phyloP scores from a whole-genome alignment of 2,888 invertebrate species.

The Limenitis arthemis region DNA sequence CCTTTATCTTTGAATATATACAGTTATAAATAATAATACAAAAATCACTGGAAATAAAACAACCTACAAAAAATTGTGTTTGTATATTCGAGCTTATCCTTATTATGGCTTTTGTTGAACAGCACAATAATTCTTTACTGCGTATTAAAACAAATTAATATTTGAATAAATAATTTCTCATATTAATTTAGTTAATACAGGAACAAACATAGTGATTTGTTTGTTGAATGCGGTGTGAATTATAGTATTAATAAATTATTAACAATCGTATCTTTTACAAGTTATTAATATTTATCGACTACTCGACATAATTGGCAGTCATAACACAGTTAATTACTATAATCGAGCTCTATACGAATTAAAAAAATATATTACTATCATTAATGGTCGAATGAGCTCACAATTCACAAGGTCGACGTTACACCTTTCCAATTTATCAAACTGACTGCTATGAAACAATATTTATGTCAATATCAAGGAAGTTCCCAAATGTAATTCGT shows the following conservation, averaged over 20 bases:
- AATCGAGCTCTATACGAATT: slow-evolving; percentile 22
- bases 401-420: slow-evolving; percentile 23
- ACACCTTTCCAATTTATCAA: slow-evolving; percentile 22
- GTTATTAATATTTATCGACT: slow-evolving; percentile 10
- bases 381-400: slow-evolving; percentile 22
- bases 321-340: slow-evolving; percentile 23
- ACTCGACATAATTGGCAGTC: slow-evolving; percentile 15
- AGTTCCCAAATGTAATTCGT: slow-evolving; percentile 14
- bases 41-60: too few relatives aligned
- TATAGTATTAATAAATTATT: background rate
- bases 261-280: background rate
- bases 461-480: slow-evolving; percentile 17
- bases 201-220: too few relatives aligned
- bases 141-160: too few relatives aligned
- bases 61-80: too few relatives aligned
- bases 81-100: too few relatives aligned
- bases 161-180: too few relatives aligned
- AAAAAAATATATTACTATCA: slow-evolving; percentile 20
- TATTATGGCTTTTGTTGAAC: too few relatives aligned
- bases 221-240: too few relatives aligned
- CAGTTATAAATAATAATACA: too few relatives aligned
- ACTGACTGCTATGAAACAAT: slow-evolving; percentile 14
- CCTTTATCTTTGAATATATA: too few relatives aligned
- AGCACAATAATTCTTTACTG: too few relatives aligned
- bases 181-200: background rate